Evolutionary conservation across 2,113 vertebrate species (phyloP), one percentile per base, ranked within the genome.

Genomic region (Nothoprocta perdicaria): DNA sequence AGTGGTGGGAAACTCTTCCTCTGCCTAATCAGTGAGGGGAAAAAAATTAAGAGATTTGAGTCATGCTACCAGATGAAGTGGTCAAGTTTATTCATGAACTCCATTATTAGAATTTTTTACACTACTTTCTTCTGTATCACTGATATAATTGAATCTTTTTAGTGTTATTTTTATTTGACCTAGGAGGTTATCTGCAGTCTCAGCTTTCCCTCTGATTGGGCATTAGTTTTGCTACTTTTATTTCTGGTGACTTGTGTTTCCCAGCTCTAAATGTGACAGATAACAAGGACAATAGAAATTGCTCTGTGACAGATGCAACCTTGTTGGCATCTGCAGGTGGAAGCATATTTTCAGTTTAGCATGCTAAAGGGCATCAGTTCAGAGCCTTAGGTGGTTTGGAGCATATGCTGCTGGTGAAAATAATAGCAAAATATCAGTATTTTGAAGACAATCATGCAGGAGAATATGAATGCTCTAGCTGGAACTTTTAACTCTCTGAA

Each of bases 341-440:
- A 95, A 95, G 88, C n/a, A 12, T 68, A 27, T 80, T 89, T 94
- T 81, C 71, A 53, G 45, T 92, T 96, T 76, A 83, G 45, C 50
- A 29, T 90, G 12, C 40, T 86, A 53, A 68, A 92, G 27, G 71
- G 38, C 77, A 53, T 48, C 73, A 19, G 46, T 93, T 92, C 55
- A 93, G 84, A 80, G 57, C 58, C 80, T 69, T 72, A 45, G 63
- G 52, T 72, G 62, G 31, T 48, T 77, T 46, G 71, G 58, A 96
- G 29, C 50, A 85, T 75, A 89, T 93, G 72, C 41, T 84, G 23
- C 75, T 86, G n/a, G 5, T 92, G 52, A 55, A 96, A 96, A 88
- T 46, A 63, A 31, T 74, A 61, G 55, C 72, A 93, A 93, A 93
- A 76, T 45, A 17, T 53, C 14, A 26, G 16, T 68, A 41, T 88